These are phyloP conservation scores for Mirounga angustirostris DNA, from an alignment of 2,113 vertebrate species.

Conservation along the genomic window DNA sequence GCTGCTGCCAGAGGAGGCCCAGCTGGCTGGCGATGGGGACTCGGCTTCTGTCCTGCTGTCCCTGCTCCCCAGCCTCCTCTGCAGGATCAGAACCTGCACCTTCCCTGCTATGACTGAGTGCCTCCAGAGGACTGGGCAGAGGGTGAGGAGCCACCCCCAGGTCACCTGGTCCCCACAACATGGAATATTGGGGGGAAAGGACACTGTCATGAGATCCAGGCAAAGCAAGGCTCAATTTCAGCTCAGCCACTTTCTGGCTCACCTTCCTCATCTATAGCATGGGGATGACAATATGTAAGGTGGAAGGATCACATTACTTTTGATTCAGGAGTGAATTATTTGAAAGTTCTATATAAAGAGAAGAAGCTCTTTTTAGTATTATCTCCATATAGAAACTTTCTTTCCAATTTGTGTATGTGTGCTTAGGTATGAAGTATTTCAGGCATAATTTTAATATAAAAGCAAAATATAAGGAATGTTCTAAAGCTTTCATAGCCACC, in stretches of 20 bases:
- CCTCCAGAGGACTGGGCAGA: not conserved
- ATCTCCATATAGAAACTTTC: not conserved
- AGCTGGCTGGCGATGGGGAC: not conserved
- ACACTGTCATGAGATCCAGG: not conserved
- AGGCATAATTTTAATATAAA: not conserved
- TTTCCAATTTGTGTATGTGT: not conserved
- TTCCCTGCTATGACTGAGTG: not conserved
- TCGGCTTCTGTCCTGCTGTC: too few species aligned
- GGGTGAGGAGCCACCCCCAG: not conserved
- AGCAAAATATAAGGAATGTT: slow-evolving; percentile 21
- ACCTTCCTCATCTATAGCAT: not conserved
- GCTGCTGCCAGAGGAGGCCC: not conserved
- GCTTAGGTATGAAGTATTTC: slow-evolving; percentile 14
- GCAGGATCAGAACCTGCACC: not conserved
- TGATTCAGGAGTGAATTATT: not conserved
- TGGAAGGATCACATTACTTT: not conserved
- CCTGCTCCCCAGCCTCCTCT: not conserved
- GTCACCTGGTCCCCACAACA: too few species aligned
- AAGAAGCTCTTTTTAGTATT: not conserved
- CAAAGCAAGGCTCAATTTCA: not conserved
- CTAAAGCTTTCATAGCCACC: not conserved
- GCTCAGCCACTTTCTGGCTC: not conserved
- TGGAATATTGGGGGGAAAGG: not conserved
- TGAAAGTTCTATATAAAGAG: not conserved
- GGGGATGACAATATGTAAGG: not conserved